These are phyloP conservation scores for Diogma glabrata DNA, from an alignment of 2,888 invertebrate genomes.

Conservation along the genomic window DNA sequence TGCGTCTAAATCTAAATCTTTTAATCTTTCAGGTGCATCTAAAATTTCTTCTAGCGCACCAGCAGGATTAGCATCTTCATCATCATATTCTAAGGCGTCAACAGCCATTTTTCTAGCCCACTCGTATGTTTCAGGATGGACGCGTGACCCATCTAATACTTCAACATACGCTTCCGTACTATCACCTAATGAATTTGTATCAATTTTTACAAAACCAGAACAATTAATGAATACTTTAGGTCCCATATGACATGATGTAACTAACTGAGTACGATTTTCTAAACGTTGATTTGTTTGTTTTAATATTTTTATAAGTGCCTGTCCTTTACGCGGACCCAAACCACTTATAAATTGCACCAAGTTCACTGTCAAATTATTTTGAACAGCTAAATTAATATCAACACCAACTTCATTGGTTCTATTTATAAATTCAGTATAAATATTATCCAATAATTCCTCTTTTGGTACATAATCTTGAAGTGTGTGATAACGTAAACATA, in stretches of 20 bases:
- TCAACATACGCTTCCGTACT: constrained; percentile 91
- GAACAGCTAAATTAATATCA: constrained; percentile 87
- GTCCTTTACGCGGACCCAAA: constrained; percentile 88
- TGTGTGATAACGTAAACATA: constrained; percentile 86
- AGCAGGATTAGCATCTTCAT: constrained; percentile 92
- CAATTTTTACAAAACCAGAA: constrained; percentile 97
- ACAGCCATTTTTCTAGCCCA: constrained; percentile 99
- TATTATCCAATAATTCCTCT: constrained; percentile 74
- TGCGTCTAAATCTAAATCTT: constrained; percentile 94
- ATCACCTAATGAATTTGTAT: constrained; percentile 89
- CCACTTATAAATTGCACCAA: constrained; percentile 96
- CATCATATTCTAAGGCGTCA: constrained; percentile 96
- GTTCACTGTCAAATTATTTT: constrained; percentile 76
- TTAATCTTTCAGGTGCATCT: constrained; percentile 84
- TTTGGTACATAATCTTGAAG: constrained; percentile 70
- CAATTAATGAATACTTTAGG: constrained; percentile 98
- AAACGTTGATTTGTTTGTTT: constrained; percentile 85
- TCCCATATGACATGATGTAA: constrained; percentile 93
- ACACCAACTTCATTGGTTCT: constrained; percentile 97
- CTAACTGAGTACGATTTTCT: constrained; percentile 90
- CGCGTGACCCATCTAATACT: constrained; percentile 92
- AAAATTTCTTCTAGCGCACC: constrained; percentile 95
- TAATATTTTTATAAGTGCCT: constrained; percentile 70
- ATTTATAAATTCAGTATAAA: constrained; percentile 86
- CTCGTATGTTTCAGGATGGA: constrained; percentile 98